Conservation (phyloP, 1,140 invertebrate species). For the Dryas iulia region DNA sequence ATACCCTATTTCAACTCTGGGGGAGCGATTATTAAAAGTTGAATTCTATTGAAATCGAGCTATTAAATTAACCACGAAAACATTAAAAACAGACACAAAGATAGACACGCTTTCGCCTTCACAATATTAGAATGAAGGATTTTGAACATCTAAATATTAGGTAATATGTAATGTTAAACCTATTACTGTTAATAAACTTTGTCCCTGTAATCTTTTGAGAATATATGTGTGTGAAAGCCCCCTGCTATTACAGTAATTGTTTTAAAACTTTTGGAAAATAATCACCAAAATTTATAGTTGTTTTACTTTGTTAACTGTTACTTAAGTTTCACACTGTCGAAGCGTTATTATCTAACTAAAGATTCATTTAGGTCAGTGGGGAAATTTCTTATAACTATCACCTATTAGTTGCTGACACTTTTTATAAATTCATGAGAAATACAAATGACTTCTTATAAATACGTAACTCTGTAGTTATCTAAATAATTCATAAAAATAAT, state of each 20-base stretch:
- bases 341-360: conserved; percentile 20
- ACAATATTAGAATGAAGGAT: no score
- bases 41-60: no score
- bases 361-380: conserved; percentile 14
- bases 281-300: conserved; percentile 17
- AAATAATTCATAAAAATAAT: not conserved
- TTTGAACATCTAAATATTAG: no score
- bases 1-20: no score
- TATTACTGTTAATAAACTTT: not conserved
- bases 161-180: no score
- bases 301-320: conserved; percentile 18
- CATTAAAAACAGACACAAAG: no score
- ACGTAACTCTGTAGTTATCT: not conserved
- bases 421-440: not conserved
- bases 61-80: no score
- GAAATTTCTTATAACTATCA: not conserved
- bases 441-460: not conserved
- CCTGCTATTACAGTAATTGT: conserved; percentile 7
- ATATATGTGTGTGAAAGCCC: not conserved
- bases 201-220: not conserved
- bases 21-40: no score
- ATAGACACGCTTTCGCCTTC: no score
- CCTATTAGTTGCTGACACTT: not conserved
- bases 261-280: conserved; percentile 21
- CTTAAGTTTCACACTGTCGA: conserved; percentile 27